Evolutionary conservation across 2,888 invertebrate species (phyloP).

Genomic region (Conus canariensis): DNA sequence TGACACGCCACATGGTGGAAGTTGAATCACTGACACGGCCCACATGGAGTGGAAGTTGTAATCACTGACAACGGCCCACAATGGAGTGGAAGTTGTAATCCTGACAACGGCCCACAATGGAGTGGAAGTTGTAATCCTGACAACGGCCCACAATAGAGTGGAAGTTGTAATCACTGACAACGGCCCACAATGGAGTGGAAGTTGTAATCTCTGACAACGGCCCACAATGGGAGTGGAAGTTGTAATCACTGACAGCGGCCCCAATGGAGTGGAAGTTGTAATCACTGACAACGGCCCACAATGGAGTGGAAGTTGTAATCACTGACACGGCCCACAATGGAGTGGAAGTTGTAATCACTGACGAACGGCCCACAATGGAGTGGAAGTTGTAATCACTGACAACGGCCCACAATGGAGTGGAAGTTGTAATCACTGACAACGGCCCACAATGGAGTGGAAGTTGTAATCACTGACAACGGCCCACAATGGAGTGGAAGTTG

Average conservation of each 20-base stretch:
- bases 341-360: too few species aligned
- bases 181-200: not conserved
- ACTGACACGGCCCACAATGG: not conserved
- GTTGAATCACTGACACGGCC: too few species aligned
- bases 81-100: too few species aligned
- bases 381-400: too few species aligned
- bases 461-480: not conserved
- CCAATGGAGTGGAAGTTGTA: not conserved
- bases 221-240: not conserved
- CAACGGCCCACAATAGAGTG: not conserved
- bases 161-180: too few species aligned
- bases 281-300: conserved; percentile 1
- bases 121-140: too few species aligned
- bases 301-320: too few species aligned
- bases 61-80: conserved; percentile 1
- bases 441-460: not conserved
- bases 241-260: not conserved
- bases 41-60: too few species aligned
- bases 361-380: not conserved
- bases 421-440: too few species aligned
- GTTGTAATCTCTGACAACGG: conserved; percentile 1
- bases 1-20: too few species aligned
- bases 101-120: not conserved
- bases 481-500: not conserved
- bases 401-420: not conserved